These are phyloP conservation scores for Malurus alboscapulatus DNA, from an alignment of 2,113 vertebrate species.

Conservation along the genomic window DNA sequence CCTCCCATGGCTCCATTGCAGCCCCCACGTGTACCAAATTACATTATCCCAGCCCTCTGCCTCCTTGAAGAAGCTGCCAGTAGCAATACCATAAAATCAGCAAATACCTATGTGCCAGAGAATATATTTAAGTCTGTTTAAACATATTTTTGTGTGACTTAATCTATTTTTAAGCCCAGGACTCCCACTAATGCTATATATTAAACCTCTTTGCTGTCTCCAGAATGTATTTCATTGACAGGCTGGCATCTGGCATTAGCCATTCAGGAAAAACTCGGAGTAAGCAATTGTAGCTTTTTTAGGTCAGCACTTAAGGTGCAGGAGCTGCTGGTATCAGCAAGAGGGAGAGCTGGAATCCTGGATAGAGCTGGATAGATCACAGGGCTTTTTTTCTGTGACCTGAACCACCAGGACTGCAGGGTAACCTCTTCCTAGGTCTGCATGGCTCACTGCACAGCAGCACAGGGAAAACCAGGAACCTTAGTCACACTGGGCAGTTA, in stretches of 20 bases:
- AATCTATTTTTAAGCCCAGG: conserved; percentile 55
- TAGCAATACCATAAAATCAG: conserved; percentile 58
- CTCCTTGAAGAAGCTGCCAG: conserved; percentile 39
- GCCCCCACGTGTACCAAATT: background rate
- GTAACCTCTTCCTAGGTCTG: background rate
- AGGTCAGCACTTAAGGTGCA: conserved; percentile 47
- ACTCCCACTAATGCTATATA: conserved; percentile 45
- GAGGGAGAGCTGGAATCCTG: conserved; percentile 2
- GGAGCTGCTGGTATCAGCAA: conserved; percentile 45
- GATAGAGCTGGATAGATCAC: background rate
- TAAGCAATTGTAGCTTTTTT: conserved; percentile 63
- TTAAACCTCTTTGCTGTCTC: conserved; percentile 49
- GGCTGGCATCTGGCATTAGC: conserved; percentile 44
- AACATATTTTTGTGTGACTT: conserved; percentile 54
- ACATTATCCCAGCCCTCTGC: background rate
- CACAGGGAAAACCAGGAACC: background rate
- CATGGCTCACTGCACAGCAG: background rate
- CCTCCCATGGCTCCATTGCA: accelerated
- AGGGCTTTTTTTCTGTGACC: background rate
- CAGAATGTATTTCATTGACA: conserved; percentile 48
- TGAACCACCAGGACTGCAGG: background rate
- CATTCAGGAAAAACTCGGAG: conserved; percentile 40
- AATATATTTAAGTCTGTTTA: conserved; percentile 40
- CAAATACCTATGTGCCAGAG: conserved; percentile 31
- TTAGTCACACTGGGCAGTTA: background rate